Evolutionary conservation across 1,140 invertebrate species (phyloP).

Genomic region (Patella vulgata): DNA sequence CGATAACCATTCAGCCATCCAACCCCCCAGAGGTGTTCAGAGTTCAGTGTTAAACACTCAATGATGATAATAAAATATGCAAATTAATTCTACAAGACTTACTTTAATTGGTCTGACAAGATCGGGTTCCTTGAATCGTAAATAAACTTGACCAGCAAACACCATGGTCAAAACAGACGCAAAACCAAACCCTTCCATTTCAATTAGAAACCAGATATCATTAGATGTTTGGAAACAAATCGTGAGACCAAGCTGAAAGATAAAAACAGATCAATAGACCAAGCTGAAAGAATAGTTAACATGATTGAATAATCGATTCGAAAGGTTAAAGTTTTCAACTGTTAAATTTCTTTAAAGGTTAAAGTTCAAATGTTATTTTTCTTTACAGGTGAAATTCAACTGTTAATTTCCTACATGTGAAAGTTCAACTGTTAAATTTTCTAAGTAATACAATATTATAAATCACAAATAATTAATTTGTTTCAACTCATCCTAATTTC

Average conservation of each 20-base stretch:
- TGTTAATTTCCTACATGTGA: no score
- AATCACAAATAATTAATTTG: no score
- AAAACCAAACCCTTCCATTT: slow-evolving; percentile 61
- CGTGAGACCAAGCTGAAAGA: slow-evolving; percentile 47
- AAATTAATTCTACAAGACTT: slow-evolving; percentile 11
- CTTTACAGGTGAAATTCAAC: background rate
- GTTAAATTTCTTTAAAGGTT: no score
- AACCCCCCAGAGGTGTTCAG: no score
- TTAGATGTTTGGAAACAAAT: slow-evolving; percentile 50
- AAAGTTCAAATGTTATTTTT: no score
- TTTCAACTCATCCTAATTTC: no score
- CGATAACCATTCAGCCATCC: no score
- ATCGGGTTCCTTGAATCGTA: slow-evolving; percentile 55
- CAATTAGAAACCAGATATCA: slow-evolving; percentile 61
- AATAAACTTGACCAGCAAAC: slow-evolving; percentile 57
- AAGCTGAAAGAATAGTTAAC: background rate
- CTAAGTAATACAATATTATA: no score
- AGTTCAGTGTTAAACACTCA: background rate
- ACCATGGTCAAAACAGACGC: slow-evolving; percentile 54
- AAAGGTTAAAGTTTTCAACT: no score
- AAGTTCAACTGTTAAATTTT: no score
- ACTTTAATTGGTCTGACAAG: slow-evolving; percentile 56
- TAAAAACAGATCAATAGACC: no score
- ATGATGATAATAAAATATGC: background rate
- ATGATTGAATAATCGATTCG: no score